These are phyloP conservation scores for Macrostomum lignano DNA, from an alignment of 1,140 invertebrate species.

Conservation along the genomic window DNA sequence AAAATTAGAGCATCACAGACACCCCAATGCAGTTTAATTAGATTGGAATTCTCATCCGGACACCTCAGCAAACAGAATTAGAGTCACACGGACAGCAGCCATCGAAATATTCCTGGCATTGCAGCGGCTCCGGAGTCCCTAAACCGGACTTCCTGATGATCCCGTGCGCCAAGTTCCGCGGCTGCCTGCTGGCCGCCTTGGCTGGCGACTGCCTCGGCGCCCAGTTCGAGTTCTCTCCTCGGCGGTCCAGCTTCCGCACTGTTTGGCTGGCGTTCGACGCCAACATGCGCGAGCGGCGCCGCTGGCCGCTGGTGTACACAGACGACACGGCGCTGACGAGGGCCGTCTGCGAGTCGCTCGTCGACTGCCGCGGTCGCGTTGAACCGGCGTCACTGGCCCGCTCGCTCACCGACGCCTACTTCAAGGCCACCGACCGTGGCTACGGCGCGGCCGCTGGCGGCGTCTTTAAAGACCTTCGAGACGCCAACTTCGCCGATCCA, in stretches of 20 bases:
- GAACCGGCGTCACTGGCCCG: not conserved
- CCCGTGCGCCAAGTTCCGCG: slow-evolving; percentile 25
- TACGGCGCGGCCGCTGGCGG: slow-evolving; percentile 37
- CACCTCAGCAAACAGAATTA: too few species aligned
- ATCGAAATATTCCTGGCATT: too few species aligned
- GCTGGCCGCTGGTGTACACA: slow-evolving; percentile 33
- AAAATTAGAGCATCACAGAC: too few species aligned
- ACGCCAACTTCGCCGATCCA: slow-evolving; percentile 34
- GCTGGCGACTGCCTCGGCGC: slow-evolving; percentile 43
- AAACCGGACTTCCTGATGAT: too few species aligned
- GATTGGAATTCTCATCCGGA: too few species aligned
- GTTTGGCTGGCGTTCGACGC: not conserved
- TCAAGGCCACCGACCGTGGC: too few species aligned
- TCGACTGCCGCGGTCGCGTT: slow-evolving; percentile 17
- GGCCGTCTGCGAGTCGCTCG: slow-evolving; percentile 35
- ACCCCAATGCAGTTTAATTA: too few species aligned
- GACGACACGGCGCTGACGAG: slow-evolving; percentile 50
- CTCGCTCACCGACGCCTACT: slow-evolving; percentile 39
- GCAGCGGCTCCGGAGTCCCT: too few species aligned
- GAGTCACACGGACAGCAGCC: too few species aligned
- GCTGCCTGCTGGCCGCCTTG: slow-evolving; percentile 38
- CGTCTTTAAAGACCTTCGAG: slow-evolving; percentile 36
- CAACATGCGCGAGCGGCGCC: too few species aligned
- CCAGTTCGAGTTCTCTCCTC: slow-evolving; percentile 38
- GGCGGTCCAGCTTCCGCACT: too few species aligned